Conservation (phyloP, 2,797 vertebrate species). For the Gallinago solitaria region DNA sequence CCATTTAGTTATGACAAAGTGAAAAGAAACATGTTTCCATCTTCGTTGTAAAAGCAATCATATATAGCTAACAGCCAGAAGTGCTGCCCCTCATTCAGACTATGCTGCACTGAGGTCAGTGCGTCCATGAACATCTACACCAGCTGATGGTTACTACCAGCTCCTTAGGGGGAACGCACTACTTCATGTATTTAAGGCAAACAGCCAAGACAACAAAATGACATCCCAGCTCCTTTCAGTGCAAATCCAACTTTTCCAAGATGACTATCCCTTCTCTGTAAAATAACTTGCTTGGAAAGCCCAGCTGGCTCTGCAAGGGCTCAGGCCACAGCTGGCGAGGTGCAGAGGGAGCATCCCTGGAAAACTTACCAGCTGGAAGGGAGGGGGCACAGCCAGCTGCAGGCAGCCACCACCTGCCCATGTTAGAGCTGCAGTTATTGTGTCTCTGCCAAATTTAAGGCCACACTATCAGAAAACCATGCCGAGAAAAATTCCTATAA, state of each 20-base stretch:
- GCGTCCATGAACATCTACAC: fast-evolving
- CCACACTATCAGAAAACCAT: not conserved
- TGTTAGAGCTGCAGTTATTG: not conserved
- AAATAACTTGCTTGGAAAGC: not conserved
- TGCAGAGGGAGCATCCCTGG: fast-evolving
- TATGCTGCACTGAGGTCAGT: fast-evolving
- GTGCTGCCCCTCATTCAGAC: not conserved
- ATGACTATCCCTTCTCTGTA: not conserved
- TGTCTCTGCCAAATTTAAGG: not conserved
- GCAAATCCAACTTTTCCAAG: not conserved
- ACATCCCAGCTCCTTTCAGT: not conserved
- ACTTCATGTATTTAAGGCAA: not conserved
- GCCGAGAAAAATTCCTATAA: not conserved
- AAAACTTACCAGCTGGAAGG: fast-evolving
- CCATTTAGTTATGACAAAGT: not conserved
- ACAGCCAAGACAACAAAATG: not conserved
- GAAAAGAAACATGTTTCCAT: not conserved
- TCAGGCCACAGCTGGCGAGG: fast-evolving
- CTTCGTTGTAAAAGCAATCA: not conserved
- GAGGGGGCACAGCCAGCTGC: not conserved
- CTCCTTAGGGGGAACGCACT: fast-evolving
- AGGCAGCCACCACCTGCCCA: not conserved
- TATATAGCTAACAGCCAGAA: not conserved
- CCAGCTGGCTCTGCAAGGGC: fast-evolving
- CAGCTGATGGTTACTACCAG: not conserved